A percentile compares a stretch with the other conserved stretches of the same genome.
These are phyloP conservation scores for Pelagia noctiluca DNA, from an alignment of 30 jellyfish, hydroid and myxozoan genomes.

Conservation along the genomic window DNA sequence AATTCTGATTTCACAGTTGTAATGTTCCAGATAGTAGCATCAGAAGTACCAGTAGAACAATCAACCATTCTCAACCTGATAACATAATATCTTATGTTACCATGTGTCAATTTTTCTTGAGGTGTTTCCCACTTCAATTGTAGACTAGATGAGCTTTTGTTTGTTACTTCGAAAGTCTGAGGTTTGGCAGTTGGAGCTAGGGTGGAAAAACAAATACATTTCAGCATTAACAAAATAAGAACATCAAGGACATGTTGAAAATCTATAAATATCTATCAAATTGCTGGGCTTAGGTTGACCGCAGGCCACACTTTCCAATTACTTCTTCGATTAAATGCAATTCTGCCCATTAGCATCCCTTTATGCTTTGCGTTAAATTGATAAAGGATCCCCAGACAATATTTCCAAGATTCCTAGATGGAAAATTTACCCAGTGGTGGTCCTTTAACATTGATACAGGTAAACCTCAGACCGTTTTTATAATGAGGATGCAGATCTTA, in stretches of 20 bases:
- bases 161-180: background rate
- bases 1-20: constrained; percentile 11
- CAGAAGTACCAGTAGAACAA: no score
- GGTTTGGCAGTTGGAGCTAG: constrained; percentile 44
- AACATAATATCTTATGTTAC: constrained; percentile 5
- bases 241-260: no score
- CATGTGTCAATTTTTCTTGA: constrained; percentile 3
- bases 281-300: no score
- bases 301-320: no score
- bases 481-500: background rate
- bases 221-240: background rate
- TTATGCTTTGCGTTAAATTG: no score
- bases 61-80: constrained; percentile 3
- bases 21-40: no score
- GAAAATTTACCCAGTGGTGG: background rate
- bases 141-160: constrained; percentile 20
- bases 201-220: background rate
- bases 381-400: no score
- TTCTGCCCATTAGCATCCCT: no score
- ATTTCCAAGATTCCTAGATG: no score
- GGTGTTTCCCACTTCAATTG: constrained; percentile 27
- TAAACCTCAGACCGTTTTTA: no score
- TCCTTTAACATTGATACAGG: background rate
- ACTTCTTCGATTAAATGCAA: no score
- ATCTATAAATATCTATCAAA: no score